phyloP scores from a whole-genome alignment of 2,113 vertebrate species.

The Sciurus niger region DNA sequence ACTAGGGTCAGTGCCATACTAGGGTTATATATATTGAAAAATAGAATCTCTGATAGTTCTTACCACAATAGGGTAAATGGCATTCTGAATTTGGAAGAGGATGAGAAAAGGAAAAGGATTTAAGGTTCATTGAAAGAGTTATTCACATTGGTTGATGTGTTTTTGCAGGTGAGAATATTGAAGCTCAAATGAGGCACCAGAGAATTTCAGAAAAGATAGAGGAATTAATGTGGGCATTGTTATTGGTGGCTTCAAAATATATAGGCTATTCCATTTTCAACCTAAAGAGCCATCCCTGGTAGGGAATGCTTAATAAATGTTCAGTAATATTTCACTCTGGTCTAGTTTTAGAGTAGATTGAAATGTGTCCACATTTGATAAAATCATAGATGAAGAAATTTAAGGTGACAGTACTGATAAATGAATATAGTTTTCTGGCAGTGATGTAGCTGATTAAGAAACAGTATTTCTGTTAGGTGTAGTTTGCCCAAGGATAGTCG shows the following conservation, averaged over 20 bases:
- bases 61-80: neutral
- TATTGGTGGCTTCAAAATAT: constrained; percentile 6
- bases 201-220: constrained; percentile 48
- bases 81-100: constrained; percentile 45
- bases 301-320: neutral
- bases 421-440: constrained; percentile 26
- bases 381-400: constrained; percentile 13
- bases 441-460: neutral
- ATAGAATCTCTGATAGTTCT: neutral
- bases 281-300: neutral
- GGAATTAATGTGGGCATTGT: constrained; percentile 30
- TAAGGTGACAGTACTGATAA: neutral
- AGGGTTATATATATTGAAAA: constrained; percentile 10
- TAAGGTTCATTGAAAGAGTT: constrained; percentile 76
- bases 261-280: neutral
- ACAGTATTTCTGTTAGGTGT: neutral
- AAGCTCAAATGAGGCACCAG: constrained; percentile 58
- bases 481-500: no score
- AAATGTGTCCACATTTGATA: constrained; percentile 38
- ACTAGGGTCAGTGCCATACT: neutral
- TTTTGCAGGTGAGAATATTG: constrained; percentile 81
- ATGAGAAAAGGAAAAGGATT: constrained; percentile 75
- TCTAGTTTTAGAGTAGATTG: neutral
- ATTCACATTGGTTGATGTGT: constrained; percentile 66
- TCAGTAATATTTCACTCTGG: neutral